Base-by-base conservation (phyloP, 2,888 invertebrate species). In the Lepas anatifera region DNA sequence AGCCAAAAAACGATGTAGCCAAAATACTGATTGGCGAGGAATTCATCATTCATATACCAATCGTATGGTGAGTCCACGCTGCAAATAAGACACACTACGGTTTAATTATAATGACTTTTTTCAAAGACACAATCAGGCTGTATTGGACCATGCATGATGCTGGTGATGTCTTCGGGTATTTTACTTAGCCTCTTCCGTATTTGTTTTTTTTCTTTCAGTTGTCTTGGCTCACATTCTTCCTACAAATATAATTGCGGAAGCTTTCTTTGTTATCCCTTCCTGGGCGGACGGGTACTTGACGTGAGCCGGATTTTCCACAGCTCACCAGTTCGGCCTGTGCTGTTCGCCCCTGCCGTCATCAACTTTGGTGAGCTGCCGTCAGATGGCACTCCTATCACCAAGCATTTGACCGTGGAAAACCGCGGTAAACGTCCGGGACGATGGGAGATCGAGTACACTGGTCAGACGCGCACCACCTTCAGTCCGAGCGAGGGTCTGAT, bases 341-440 rank as follows among this genome's bases (percentile, higher is more conserved):
- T 58, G 29, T 32, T 2, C 32, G 58, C 58, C 18, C 58, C 58
- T 2, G 32, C 32, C 58, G 32, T 32, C 13, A 18, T 58, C 58
- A 58, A 11, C 32, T 58, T 58, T 32, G 58, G 58, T 32, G 58
- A 58, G 58, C 32, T 58, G 58, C 58, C 58, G 32, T 58, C 58
- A 58, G 58, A 58, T 58, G 58, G 58, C 58, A 58, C 58, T 6
- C 58, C 58, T 29, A 32, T 32, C 58, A 13, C 58, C 18, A 16
- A 32, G 3, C 58, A 32, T 4, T 32, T 58, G 58, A 18, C 58
- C 3, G 32, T 58, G 18, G 58, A 58, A 32, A 58, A 58, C 58
- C 58, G 58, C 16, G 58, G 58, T 25, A 16, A 22, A 22, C 29
- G 58, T 3, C 29, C 27, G 32, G 58, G 58, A 16, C 58, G 11